Base-by-base conservation (phyloP, 2,797 vertebrate genomes). In the Enteromius thamalakanensis region DNA sequence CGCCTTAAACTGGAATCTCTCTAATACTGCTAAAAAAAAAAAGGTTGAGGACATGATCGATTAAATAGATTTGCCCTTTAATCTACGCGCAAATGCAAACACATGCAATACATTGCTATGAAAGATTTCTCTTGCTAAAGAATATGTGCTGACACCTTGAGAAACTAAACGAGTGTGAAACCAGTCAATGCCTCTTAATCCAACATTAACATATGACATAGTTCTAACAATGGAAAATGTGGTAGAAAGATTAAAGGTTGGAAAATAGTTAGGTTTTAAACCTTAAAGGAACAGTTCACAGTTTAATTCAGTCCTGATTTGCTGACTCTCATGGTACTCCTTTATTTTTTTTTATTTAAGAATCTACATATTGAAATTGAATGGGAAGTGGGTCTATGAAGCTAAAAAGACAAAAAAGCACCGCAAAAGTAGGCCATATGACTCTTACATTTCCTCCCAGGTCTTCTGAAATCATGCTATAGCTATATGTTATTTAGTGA, bases 191-290 rank as follows among this genome's bases (percentile, higher is more conserved):
- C 51, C 76, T 53, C 45, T 67, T 49, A 21, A 67, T 79, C 29
- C 11, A 79, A 49, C 62, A 79, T 23, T 51, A 79, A 79, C 40
- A 78, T 21, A 75, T 42, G 53, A 17, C 74, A 45, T 65, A 8
- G 23, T 29, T 29, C 17, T 45, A 77, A 58, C 53, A 76, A 42
- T 26, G 53, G 34, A 76, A 58, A 76, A 23, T 17, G 32, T 58
- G 51, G 34, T 75, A 23, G 21, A 49, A 74, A 53, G 32, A 34
- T 26, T 71, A 49, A 71, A 26, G 40, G 40, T 26, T 51, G 70
- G 72, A 37, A 34, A n/a, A 75, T 55, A 51, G 17, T 19, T n/a
- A n/a, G 10, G 19, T 75, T 55, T 55, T 9, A 14, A 37, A 74
- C 29, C 29, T 74, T 37, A 53, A 74, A 74, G 19, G 29, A 34